These are phyloP conservation scores for Anolis sagrei DNA, from an alignment of 2,113 vertebrate species.

Conservation along the genomic window DNA sequence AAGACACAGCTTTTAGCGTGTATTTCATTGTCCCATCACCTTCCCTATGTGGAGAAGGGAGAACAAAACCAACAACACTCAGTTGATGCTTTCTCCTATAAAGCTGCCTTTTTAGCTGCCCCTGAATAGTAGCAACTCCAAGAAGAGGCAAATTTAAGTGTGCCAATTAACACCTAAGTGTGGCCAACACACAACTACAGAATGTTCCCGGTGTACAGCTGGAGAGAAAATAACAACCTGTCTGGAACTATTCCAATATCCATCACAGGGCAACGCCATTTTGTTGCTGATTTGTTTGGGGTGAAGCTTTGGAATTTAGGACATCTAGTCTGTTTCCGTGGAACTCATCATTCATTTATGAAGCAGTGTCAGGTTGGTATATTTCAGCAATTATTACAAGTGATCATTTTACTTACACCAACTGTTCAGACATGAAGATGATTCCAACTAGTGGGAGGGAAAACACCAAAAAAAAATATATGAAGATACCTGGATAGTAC, in stretches of 20 bases:
- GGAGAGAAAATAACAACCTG: not conserved
- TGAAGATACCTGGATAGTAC: not conserved
- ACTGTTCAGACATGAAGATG: not conserved
- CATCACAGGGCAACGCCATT: not conserved
- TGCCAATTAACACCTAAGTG: not conserved
- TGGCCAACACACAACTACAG: not conserved
- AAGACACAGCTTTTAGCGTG: not conserved
- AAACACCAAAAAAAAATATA: constrained; percentile 40
- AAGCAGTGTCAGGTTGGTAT: not conserved
- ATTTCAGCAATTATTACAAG: not conserved
- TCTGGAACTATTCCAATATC: not conserved
- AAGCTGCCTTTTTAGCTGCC: not conserved
- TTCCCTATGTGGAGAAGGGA: no score
- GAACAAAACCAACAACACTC: not conserved
- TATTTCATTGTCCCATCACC: not conserved
- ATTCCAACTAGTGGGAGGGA: constrained; percentile 42
- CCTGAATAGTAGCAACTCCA: not conserved
- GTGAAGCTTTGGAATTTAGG: not conserved
- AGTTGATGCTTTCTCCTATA: not conserved
- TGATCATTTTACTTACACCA: not conserved
- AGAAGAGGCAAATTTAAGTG: not conserved
- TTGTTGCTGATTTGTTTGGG: not conserved
- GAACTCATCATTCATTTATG: not conserved
- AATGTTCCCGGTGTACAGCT: not conserved
- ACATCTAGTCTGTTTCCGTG: not conserved